Base-by-base conservation (phyloP, 1,140 invertebrate genomes). In the Drosophila murphyi region DNA sequence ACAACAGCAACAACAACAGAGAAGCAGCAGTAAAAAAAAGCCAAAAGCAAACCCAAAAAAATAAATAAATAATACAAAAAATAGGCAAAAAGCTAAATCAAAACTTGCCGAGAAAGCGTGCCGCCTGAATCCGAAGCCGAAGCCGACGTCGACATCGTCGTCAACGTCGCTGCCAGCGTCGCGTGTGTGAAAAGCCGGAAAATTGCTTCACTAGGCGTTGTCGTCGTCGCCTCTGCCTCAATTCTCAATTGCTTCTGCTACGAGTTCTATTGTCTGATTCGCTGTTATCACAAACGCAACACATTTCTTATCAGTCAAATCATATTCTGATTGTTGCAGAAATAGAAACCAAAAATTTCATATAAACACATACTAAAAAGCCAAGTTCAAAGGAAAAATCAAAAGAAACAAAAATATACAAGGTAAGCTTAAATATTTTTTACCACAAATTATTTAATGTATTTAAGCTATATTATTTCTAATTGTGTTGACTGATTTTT, bases 51-150 rank as follows among this genome's bases (percentile, higher is more conserved):
- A 73, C 28, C 37, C 60, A 76, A 73, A 68, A 68, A 78, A 64
- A 12, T 12, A 20, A 20, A 20, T 20, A 20, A 20, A 20, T 43
- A 43, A 43, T 64, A 32, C 57, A 65, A 56, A 76, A 54, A 63
- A 76, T 73, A 70, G 10, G 47, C 52, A 75, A 62, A 68, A 71
- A 63, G 12, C 70, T 60, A 76, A 67, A 50, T 43, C 57, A 62
- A 73, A 72, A 77, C 60, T 76, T 76, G 73, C 60, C 74, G 70
- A 82, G 76, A 76, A 81, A 80, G 83, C 81, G 78, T 83, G 73
- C 72, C 83, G 69, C 67, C 72, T 73, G n/a, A 43, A 43, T n/a
- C 39, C 10, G 10, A 8, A 43, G 39, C 39, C 10, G 37, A 7
- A 10, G 39, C 39, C 34, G 45, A 39, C 55, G 54, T 52, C 35